Evolutionary conservation across 2,888 invertebrate species (phyloP).

Genomic region (Beris chalybata): DNA sequence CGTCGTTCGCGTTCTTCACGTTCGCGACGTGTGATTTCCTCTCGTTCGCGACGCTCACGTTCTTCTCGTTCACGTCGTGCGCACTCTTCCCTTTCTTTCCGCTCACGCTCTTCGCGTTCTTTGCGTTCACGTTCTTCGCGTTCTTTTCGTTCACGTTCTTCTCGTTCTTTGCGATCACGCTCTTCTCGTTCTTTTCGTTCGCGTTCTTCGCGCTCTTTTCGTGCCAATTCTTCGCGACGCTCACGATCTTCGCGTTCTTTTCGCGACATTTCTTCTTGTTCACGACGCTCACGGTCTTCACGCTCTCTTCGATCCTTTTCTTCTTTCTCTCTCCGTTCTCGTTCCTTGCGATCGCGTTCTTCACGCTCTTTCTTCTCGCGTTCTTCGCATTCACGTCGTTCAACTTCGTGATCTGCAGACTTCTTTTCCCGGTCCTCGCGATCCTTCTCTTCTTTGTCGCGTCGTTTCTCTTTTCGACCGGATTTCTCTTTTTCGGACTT

Average conservation of each 20-base stretch:
- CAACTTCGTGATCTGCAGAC: slow-evolving; percentile 32
- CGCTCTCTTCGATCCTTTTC: slow-evolving; percentile 34
- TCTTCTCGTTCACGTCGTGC: slow-evolving; percentile 52
- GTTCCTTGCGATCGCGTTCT: slow-evolving; percentile 44
- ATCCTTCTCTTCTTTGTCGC: slow-evolving; percentile 52
- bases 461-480: slow-evolving; percentile 42
- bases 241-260: slow-evolving; percentile 48
- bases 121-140: slow-evolving; percentile 46
- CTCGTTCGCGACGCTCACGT: slow-evolving; percentile 50
- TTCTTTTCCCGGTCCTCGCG: slow-evolving; percentile 45
- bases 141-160: slow-evolving; percentile 46
- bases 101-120: slow-evolving; percentile 38
- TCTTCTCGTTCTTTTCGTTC: slow-evolving; percentile 44
- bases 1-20: slow-evolving; percentile 45
- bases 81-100: slow-evolving; percentile 45
- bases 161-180: slow-evolving; percentile 46
- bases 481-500: slow-evolving; percentile 44
- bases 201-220: slow-evolving; percentile 43
- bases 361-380: slow-evolving; percentile 25
- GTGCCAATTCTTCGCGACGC: slow-evolving; percentile 43
- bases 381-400: slow-evolving; percentile 45
- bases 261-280: slow-evolving; percentile 47
- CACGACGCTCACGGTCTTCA: slow-evolving; percentile 43
- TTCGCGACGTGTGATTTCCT: slow-evolving; percentile 43
- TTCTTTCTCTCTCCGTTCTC: slow-evolving; percentile 39